Base-by-base conservation (phyloP, 2,113 vertebrate genomes). In the Pyxicephalus adspersus region DNA sequence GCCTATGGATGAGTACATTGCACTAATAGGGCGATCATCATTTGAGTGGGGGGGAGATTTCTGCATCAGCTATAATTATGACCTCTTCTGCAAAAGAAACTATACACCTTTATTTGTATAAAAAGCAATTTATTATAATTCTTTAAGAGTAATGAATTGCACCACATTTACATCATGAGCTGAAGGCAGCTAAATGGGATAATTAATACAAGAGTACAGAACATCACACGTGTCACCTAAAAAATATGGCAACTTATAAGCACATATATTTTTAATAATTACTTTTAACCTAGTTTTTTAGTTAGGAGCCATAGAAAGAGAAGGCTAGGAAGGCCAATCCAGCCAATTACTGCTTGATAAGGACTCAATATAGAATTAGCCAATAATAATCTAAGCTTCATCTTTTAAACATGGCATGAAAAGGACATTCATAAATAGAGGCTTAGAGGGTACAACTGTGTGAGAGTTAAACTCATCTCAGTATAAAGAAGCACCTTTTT, bases 41-140 rank as follows among this genome's bases (percentile, higher is more conserved):
- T 92, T 90, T 92, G 90, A 92, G 83, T 90, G 28, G 63, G 15
- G 17, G 25, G 15, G 23, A 90, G 88, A 91, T 92, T 91, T 83
- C 85, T 87, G 91, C 90, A 91, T 92, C 90, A 87, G 90, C 90
- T 83, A 90, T 93, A 95, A 94, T 93, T 93, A 92, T 55, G 88
- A 86, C 86, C 90, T 87, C 86, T 93, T 86, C 84, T 90, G 92
- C 91, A 92, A 92, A 86, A 90, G 88, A 74, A 92, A 92, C 91
- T 88, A 91, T 88, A 91, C 87, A 92, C 89, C 88, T 90, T 93
- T 87, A 92, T 87, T 90, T 87, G 89, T 90, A 93, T 90, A 91
- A 63, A 74, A 55, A 72, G 45, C 26, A 65, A 23, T 55, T 68
- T 70, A 79, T 7, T 65, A 52, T n/a, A 11, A 58, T 18, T 68